Percentiles rank a stretch among this genome's conserved stretches.
These are phyloP conservation scores for Hypomesus transpacificus DNA, from an alignment of 2,113 vertebrate species.

Conservation along the genomic window DNA sequence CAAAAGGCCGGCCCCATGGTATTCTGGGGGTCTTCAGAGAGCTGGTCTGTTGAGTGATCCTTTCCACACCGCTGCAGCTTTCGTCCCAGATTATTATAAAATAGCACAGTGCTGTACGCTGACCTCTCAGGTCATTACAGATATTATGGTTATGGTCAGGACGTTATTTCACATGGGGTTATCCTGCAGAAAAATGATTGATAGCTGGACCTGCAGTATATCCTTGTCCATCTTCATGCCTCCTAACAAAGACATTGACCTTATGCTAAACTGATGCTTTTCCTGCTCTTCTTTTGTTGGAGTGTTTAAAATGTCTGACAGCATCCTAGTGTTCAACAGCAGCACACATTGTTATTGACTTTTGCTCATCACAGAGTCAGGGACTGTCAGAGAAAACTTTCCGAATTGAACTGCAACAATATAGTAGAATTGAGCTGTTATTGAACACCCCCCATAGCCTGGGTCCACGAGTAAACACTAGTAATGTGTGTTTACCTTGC, in stretches of 20 bases:
- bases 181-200: too few species aligned
- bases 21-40: constrained; percentile 33
- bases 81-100: constrained; percentile 38
- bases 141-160: too few species aligned
- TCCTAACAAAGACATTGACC: too few species aligned
- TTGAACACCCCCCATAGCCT: background rate
- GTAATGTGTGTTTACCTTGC: background rate
- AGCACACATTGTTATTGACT: background rate
- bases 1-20: constrained; percentile 36
- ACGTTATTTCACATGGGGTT: too few species aligned
- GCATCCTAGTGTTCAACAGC: too few species aligned
- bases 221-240: too few species aligned
- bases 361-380: background rate
- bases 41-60: constrained; percentile 26
- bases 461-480: background rate
- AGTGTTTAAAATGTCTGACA: too few species aligned
- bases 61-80: constrained; percentile 22
- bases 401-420: background rate
- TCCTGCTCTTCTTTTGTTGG: too few species aligned
- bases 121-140: too few species aligned
- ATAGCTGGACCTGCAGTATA: too few species aligned
- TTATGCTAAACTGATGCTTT: too few species aligned
- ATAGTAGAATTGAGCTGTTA: background rate
- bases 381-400: background rate
- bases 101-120: background rate